A percentile compares a stretch with the other conserved stretches of the same genome.
phyloP scores from a whole-genome alignment of 1,140 invertebrate genomes.

The Arctopsyche grandis region DNA sequence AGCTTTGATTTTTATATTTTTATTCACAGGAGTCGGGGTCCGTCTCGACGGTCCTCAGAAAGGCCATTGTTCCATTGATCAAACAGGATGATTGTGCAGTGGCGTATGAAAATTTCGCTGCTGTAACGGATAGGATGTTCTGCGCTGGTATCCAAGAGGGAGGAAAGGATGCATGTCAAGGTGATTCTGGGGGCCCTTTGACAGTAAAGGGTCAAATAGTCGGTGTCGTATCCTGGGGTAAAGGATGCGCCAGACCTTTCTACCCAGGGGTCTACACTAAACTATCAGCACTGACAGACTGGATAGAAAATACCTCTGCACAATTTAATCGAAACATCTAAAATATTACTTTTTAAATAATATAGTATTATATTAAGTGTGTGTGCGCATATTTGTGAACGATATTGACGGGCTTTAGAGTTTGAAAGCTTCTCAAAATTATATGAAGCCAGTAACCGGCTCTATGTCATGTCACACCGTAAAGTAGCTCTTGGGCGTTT shows the following conservation, averaged over 20 bases:
- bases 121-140: slow-evolving; percentile 85
- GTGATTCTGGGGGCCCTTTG: slow-evolving; percentile 55
- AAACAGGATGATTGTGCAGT: slow-evolving; percentile 12
- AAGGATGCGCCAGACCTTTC: slow-evolving; percentile 63
- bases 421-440: slow-evolving; percentile 1
- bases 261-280: slow-evolving; percentile 65
- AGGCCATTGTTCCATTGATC: slow-evolving; percentile 14
- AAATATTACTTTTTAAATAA: not conserved
- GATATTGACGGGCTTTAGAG: not conserved
- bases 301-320: slow-evolving; percentile 33
- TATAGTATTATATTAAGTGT: not conserved
- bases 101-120: slow-evolving; percentile 31
- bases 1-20: not conserved
- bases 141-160: slow-evolving; percentile 83
- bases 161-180: slow-evolving; percentile 70
- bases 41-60: not conserved
- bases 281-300: slow-evolving; percentile 46
- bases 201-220: slow-evolving; percentile 43
- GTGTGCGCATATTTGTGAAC: not conserved
- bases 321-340: not conserved
- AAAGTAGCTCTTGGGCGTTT: slow-evolving; percentile 17
- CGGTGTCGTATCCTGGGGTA: slow-evolving; percentile 66
- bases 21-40: not conserved
- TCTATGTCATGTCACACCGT: slow-evolving; percentile 19
- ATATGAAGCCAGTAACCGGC: slow-evolving; percentile 9